A percentile compares a stretch with the other conserved stretches of the same genome.
Conservation (phyloP, 1,140 invertebrate species). For the Papilio polyxenes region DNA sequence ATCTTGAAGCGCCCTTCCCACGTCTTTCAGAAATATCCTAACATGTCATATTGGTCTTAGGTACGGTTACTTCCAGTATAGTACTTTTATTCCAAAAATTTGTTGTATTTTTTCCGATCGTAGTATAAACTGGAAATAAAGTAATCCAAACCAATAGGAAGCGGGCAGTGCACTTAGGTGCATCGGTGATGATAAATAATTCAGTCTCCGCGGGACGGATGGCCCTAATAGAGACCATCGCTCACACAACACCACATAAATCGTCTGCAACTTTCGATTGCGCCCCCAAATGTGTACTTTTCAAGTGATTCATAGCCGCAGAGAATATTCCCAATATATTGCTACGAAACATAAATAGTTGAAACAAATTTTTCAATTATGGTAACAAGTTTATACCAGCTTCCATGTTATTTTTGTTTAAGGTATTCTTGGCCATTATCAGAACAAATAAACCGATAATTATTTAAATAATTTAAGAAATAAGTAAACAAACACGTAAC, state of each 20-base stretch:
- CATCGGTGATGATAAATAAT: conserved; percentile 61
- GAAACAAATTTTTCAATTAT: background rate
- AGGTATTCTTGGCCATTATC: too few relatives aligned
- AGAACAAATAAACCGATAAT: too few relatives aligned
- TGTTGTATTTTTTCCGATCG: background rate
- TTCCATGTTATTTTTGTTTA: too few relatives aligned
- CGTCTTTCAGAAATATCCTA: too few relatives aligned
- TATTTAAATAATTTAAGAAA: too few relatives aligned
- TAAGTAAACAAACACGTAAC: too few relatives aligned
- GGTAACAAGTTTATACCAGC: background rate
- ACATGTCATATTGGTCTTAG: too few relatives aligned
- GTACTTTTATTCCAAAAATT: too few relatives aligned
- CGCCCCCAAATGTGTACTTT: conserved; percentile 52
- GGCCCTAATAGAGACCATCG: conserved; percentile 58
- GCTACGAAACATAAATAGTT: background rate
- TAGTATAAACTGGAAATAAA: background rate
- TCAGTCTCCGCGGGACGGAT: conserved; percentile 57
- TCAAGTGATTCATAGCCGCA: conserved; percentile 44
- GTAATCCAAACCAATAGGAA: conserved; percentile 8
- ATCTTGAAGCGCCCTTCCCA: too few relatives aligned
- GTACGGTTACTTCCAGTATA: too few relatives aligned
- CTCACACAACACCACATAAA: conserved; percentile 61
- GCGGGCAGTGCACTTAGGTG: conserved; percentile 57
- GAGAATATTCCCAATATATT: conserved; percentile 43
- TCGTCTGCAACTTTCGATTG: conserved; percentile 71